Evolutionary conservation across 1,140 invertebrate species (phyloP).

Genomic region (Leguminivora glycinivorella): DNA sequence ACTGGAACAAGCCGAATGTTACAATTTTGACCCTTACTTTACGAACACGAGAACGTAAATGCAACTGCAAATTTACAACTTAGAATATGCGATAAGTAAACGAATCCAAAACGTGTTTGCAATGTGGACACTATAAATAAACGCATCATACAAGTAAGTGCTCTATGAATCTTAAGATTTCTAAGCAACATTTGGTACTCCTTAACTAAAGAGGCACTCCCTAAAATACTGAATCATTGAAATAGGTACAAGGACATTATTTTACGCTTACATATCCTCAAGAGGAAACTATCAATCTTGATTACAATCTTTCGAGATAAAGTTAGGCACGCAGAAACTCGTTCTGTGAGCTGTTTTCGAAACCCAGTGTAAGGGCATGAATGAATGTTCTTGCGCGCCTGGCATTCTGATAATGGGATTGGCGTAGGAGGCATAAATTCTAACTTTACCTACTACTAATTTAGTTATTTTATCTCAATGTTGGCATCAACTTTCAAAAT

Average conservation of each 20-base stretch:
- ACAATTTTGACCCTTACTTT: too few relatives aligned
- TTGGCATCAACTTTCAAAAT: not conserved
- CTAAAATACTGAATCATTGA: not conserved
- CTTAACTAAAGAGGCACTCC: too few relatives aligned
- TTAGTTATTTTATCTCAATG: not conserved
- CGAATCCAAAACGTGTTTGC: too few relatives aligned
- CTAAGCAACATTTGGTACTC: not conserved
- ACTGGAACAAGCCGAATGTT: too few relatives aligned
- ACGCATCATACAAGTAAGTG: too few relatives aligned
- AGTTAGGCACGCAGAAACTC: slow-evolving; percentile 39
- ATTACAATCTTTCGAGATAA: slow-evolving; percentile 47
- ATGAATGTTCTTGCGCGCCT: not conserved
- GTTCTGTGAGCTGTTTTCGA: slow-evolving; percentile 31
- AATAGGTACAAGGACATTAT: not conserved
- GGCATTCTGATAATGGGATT: slow-evolving; percentile 1
- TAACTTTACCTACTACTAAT: not conserved
- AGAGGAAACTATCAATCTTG: slow-evolving; percentile 50
- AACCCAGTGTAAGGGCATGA: slow-evolving; percentile 45
- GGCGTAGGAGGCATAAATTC: not conserved
- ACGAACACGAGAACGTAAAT: too few relatives aligned
- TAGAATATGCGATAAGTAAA: too few relatives aligned
- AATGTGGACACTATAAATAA: too few relatives aligned
- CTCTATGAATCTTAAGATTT: not conserved
- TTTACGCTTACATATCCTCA: slow-evolving; percentile 5
- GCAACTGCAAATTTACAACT: too few relatives aligned